phyloP scores from a whole-genome alignment of 2,797 vertebrate genomes.

The Macroramphosus scolopax region DNA sequence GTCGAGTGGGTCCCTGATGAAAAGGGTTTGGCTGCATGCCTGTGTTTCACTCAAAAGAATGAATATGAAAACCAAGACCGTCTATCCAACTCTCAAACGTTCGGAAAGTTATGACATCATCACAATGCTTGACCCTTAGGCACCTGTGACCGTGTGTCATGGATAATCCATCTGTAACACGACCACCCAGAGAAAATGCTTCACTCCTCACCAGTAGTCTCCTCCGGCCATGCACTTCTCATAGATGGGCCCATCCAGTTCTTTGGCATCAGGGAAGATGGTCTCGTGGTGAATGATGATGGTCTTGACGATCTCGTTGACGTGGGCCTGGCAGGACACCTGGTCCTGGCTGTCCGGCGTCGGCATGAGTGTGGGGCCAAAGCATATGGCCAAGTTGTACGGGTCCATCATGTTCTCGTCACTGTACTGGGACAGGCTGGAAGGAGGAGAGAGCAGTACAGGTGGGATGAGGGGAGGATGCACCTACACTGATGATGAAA shows the following conservation, averaged over 20 bases:
- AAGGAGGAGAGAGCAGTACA: not conserved
- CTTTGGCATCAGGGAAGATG: conserved; percentile 95
- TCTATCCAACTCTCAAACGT: conserved; percentile 10
- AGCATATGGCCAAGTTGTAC: conserved; percentile 97
- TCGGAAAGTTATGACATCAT: conserved; percentile 32
- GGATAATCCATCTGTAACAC: no score
- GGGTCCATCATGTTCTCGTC: conserved; percentile 99
- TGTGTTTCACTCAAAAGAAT: conserved; percentile 18
- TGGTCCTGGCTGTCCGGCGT: conserved; percentile 97
- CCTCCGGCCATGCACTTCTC: conserved; percentile 99
- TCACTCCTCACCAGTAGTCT: conserved; percentile 90
- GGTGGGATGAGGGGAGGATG: no score
- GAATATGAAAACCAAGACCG: conserved; percentile 18
- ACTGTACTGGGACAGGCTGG: conserved; percentile 95
- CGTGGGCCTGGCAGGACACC: conserved; percentile 96
- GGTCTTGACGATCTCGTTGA: conserved; percentile 97
- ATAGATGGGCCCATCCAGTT: conserved; percentile 93
- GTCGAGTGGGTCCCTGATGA: conserved; percentile 22
- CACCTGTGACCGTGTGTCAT: no score
- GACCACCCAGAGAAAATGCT: not conserved
- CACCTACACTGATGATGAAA: no score
- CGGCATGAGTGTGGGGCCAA: conserved; percentile 96
- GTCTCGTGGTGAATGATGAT: conserved; percentile 97
- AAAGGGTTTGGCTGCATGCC: conserved; percentile 24
- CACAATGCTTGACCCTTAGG: no score